Evolutionary conservation across 2,888 invertebrate genomes (phyloP).

Genomic region (Craniophora ligustri): DNA sequence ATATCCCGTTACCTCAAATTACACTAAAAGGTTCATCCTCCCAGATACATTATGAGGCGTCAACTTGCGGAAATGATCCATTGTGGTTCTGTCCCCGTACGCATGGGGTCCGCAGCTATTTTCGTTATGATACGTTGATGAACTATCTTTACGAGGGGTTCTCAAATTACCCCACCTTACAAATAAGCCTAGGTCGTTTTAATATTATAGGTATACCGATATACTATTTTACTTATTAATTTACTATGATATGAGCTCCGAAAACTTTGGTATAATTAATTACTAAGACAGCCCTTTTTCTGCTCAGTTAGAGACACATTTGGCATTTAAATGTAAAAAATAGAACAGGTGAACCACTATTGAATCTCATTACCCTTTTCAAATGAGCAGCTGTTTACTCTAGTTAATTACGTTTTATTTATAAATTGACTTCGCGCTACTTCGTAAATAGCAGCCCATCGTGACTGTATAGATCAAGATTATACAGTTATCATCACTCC

Average conservation of each 20-base stretch:
- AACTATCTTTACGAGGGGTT: conserved; percentile 71
- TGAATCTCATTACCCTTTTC: conserved; percentile 61
- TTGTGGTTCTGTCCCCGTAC: conserved; percentile 72
- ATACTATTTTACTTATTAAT: conserved; percentile 6
- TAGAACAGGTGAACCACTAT: conserved; percentile 61
- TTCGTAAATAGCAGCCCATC: conserved; percentile 15
- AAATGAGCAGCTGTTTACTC: conserved; percentile 65
- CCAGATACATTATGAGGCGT: conserved; percentile 71
- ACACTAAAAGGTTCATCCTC: conserved; percentile 67
- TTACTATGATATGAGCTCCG: neutral
- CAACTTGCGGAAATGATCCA: conserved; percentile 82
- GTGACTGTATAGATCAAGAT: neutral
- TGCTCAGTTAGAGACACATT: conserved; percentile 29
- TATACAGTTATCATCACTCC: neutral
- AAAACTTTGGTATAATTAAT: conserved; percentile 3
- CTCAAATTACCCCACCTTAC: conserved; percentile 60
- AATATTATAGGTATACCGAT: conserved; percentile 31
- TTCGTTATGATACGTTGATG: conserved; percentile 75
- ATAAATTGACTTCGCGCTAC: conserved; percentile 41
- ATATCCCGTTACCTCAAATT: conserved; percentile 56
- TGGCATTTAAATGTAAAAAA: conserved; percentile 60
- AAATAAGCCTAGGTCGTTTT: conserved; percentile 44
- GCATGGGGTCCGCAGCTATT: conserved; percentile 76
- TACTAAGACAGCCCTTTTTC: conserved; percentile 6
- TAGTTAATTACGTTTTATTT: conserved; percentile 59